Evolutionary conservation across 2,888 invertebrate species (phyloP), one percentile per base, ranked within the genome.

Genomic region (Lasiommata megera): DNA sequence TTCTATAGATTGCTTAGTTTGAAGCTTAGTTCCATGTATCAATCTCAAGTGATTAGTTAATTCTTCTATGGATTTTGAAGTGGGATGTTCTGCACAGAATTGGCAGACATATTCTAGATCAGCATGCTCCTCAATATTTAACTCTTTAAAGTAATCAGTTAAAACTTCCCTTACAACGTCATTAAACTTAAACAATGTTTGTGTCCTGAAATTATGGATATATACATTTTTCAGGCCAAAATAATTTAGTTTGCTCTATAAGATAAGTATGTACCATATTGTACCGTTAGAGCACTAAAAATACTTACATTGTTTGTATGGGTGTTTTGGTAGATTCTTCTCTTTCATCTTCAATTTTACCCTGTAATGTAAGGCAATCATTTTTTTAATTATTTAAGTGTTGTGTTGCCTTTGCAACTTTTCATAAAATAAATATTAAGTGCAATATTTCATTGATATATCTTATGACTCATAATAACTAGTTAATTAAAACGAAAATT

Each of bases 61-160:
- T 3, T 61, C 60, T 6, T 69, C 65, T 6, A 72, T 37, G 5
- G 69, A 72, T 9, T 58, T 54, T 6, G 74, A 64, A 0, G 55
- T 36, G 0, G 73, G 69, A 56, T 69, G 66, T 1, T 64, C 60
- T 0, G 54, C 31, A 60, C 88, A 88, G 54, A 73, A 71, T 61
- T 82, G 80, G 56, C 88, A 89, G 18, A 80, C 80, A 58, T 82
- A 75, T 40, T 76, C 67, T 58, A 78, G 62, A 47, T 79, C 73
- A 0, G 70, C 61, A 44, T 64, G 60, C 31, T 73, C 71, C 28
- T 69, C 71, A 41, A 72, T 61, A 18, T 76, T 68, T 34, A 80
- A 56, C n/a, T 70, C 65, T 37, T 67, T 64, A 23, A 77, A 74
- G 65, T 76, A 76, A 58, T 77, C 65, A 14, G 38, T 51, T 14